A percentile compares a stretch with the other conserved stretches of the same genome.
These are phyloP conservation scores for Cassiopea andromeda DNA, from an alignment of 30 jellyfish, hydroid and myxozoan species.

Conservation along the genomic window DNA sequence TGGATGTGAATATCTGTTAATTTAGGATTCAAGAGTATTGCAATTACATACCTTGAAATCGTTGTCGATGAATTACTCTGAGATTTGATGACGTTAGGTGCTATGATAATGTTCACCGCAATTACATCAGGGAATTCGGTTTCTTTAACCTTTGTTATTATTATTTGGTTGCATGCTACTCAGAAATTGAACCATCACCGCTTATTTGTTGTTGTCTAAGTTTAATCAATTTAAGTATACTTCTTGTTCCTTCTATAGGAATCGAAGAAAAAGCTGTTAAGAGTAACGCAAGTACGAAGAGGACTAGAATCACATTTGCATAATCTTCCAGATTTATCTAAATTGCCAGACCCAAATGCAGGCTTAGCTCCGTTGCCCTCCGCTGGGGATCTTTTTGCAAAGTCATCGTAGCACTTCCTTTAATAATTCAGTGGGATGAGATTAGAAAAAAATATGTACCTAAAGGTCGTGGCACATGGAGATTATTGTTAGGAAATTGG, in stretches of 20 bases:
- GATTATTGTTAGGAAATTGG: not conserved
- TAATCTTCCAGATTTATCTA: slow-evolving; percentile 92
- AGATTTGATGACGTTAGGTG: no score
- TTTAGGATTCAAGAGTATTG: no score
- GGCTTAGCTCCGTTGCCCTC: slow-evolving; percentile 98
- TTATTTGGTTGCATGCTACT: no score
- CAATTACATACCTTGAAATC: no score
- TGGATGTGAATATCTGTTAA: no score
- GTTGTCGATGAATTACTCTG: no score
- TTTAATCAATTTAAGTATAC: not conserved
- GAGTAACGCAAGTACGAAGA: slow-evolving; percentile 88
- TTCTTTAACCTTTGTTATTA: no score
- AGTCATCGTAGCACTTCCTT: slow-evolving; percentile 33
- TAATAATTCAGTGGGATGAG: not conserved
- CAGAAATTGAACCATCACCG: no score
- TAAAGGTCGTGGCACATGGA: not conserved
- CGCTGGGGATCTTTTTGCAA: slow-evolving; percentile 95
- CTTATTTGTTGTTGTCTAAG: not conserved
- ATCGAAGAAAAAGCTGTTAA: slow-evolving; percentile 80
- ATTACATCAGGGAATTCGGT: no score
- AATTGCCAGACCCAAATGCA: slow-evolving; percentile 87
- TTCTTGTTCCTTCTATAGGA: slow-evolving; percentile 55
- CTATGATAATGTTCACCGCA: no score
- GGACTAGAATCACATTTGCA: slow-evolving; percentile 95
- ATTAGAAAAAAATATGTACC: not conserved